Evolutionary conservation across 2,888 invertebrate species (phyloP).

Genomic region (Spilarctia lutea): DNA sequence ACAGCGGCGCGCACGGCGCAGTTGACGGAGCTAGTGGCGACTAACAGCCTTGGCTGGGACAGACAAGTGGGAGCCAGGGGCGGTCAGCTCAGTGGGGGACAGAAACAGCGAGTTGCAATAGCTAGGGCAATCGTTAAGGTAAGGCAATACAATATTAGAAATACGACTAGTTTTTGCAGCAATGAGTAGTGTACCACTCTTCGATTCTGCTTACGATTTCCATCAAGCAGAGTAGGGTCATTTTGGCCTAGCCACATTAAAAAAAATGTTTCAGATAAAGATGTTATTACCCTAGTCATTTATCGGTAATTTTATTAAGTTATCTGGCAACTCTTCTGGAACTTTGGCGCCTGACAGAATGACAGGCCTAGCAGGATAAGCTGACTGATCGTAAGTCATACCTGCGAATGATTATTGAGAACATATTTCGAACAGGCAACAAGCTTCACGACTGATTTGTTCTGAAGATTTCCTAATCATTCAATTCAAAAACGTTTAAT

Average conservation of each 20-base stretch:
- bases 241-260: too few relatives aligned
- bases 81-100: constrained; percentile 96
- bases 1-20: constrained; percentile 93
- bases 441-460: too few relatives aligned
- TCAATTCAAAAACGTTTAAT: too few relatives aligned
- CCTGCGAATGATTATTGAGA: too few relatives aligned
- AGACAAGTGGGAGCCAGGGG: constrained; percentile 96
- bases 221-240: too few relatives aligned
- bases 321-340: neutral
- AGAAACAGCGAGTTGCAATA: constrained; percentile 97
- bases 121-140: constrained; percentile 96
- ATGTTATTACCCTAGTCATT: neutral
- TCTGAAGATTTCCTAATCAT: neutral
- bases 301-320: neutral
- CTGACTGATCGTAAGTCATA: too few relatives aligned
- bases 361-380: too few relatives aligned
- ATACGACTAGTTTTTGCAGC: too few relatives aligned
- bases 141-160: constrained; percentile 17
- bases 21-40: constrained; percentile 93
- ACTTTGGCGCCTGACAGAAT: neutral
- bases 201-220: too few relatives aligned
- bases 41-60: constrained; percentile 89
- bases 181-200: too few relatives aligned
- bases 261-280: too few relatives aligned
- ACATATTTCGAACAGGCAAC: too few relatives aligned